Evolutionary conservation across 2,113 vertebrate genomes (phyloP), one percentile per base, ranked within the genome.

Genomic region (Zosterops pallidus): DNA sequence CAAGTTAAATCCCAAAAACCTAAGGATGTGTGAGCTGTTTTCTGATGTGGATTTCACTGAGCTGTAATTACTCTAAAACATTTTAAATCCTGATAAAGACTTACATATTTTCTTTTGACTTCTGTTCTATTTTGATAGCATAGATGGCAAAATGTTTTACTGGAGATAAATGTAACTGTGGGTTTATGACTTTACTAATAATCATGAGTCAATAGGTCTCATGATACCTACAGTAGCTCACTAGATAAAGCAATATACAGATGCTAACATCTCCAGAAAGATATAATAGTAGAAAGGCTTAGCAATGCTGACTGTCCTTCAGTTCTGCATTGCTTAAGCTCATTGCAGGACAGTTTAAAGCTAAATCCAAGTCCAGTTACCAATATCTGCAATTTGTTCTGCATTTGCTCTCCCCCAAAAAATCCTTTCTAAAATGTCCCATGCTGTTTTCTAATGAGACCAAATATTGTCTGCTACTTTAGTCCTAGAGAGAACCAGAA

Each of bases 191-290:
- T 92, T 68, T 65, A 37, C 83, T 82, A 94, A 75, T 86, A 93
- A 92, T 71, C 90, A 86, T 82, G 95, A 95, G 88, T 93, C 93
- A 96, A 84, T 76, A 95, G 55, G 93, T 97, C 96, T 92, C 88
- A 86, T 97, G 96, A 96, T 86, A 96, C 90, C 76, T 94, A 90
- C 80, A 86, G 88, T 5, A 89, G 62, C 93, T 89, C 11, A 0
- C 62, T 82, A 86, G 92, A 97, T 96, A 95, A 92, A 86, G 64
- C 44, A 89, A n/a, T 69, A 78, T 26, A 42, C 29, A 46, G 90
- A 92, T 89, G 69, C 37, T 92, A 94, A 76, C 86, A 83, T 82
- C 83, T 82, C 16, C 69, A 84, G 78, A 92, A 72, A 95, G 52
- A 75, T 63, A 6, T 14, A 88, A 53, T 20, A 44, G 44, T 64